These are phyloP conservation scores for Lichenostomus cassidix DNA, from an alignment of 2,113 vertebrate genomes.

Conservation along the genomic window DNA sequence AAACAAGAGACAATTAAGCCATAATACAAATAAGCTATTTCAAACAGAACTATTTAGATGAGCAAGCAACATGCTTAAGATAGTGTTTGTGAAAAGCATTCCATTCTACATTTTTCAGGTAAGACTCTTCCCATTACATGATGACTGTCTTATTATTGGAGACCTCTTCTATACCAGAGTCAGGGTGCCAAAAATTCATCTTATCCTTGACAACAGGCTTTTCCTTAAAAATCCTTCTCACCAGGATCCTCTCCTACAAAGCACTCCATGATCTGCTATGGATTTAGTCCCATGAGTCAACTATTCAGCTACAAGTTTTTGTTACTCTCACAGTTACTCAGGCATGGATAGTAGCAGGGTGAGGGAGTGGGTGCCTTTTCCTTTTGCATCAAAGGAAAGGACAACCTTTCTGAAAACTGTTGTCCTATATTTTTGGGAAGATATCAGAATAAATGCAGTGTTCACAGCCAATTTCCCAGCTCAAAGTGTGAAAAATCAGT, in stretches of 20 bases:
- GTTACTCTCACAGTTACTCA: not conserved
- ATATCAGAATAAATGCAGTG: not conserved
- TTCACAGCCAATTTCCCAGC: not conserved
- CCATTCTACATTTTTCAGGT: not conserved
- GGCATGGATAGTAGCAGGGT: not conserved
- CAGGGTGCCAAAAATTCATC: not conserved
- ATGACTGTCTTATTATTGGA: not conserved
- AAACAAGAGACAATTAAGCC: not conserved
- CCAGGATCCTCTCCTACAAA: not conserved
- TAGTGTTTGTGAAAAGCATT: not conserved
- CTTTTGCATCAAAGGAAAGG: not conserved
- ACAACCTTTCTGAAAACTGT: not conserved
- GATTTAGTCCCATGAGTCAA: not conserved
- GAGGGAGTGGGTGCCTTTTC: rapidly evolving
- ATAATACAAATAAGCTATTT: not conserved
- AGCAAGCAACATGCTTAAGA: not conserved
- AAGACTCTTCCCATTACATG: not conserved
- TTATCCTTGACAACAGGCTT: not conserved
- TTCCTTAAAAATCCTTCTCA: not conserved
- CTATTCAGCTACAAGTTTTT: not conserved
- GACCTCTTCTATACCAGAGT: not conserved
- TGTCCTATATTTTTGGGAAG: not conserved
- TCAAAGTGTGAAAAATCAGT: not conserved
- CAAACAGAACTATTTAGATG: not conserved
- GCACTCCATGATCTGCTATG: not conserved